Base-by-base conservation (phyloP, 2,888 invertebrate genomes). In the Trisateles emortualis region DNA sequence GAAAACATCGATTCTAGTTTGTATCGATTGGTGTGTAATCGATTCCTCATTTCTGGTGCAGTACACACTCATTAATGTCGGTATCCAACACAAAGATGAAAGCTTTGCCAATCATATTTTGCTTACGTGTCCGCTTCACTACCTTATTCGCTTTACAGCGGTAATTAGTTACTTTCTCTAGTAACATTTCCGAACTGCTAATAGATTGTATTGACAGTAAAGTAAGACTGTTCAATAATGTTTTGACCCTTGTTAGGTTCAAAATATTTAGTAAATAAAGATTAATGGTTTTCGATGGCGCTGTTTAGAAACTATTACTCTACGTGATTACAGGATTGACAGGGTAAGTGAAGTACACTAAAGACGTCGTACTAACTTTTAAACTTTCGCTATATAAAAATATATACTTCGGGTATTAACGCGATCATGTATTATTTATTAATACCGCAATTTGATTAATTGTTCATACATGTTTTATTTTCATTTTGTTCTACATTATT, bases 81-180 rank as follows among this genome's bases (percentile, higher is more conserved):
- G 65, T 68, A 62, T 69, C 61, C 44, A 69, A 74, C 64, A 56
- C 50, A 55, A 64, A 75, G 71, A 80, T 74, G 76, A 77, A 81
- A 82, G 79, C 77, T 78, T 67, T 59, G 51, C 68, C 59, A 69
- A 57, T 68, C 59, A 73, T 64, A 58, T 58, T 76, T 72, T 58
- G 64, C 32, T 80, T 78, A 76, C 77, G 73, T 79, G 79, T 74
- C 64, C 65, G 26, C 30, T 42, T 47, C 68, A 74, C 69, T 74
- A 72, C 74, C 72, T 76, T 75, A 78, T 78, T 72, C 69, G 72
- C 68, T 69, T 65, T 70, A 72, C 65, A 76, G 65, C 62, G 61
- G 64, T 79, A 82, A 84, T 85, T 84, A 84, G 79, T 75, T 63
- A 83, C 83, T 84, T 84, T 85, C 83, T 77, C 79, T 70, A 54